These are phyloP conservation scores for Etia nguti DNA, from an alignment of 2,113 vertebrate genomes.

Conservation along the genomic window DNA sequence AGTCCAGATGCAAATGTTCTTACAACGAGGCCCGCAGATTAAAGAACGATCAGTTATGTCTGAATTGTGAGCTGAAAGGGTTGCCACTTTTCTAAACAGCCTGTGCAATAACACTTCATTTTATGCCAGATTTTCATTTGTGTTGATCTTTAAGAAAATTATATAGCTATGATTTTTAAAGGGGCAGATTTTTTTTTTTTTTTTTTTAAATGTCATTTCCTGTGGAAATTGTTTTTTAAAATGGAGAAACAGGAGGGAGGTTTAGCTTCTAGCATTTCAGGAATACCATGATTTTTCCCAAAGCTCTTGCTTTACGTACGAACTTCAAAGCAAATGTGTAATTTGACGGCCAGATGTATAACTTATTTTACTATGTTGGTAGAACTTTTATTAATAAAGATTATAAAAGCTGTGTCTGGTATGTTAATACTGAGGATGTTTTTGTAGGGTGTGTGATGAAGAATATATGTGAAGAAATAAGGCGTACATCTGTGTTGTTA, in stretches of 20 bases:
- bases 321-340: conserved; percentile 54
- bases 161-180: conserved; percentile 73
- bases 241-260: background rate
- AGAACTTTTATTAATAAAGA: conserved; percentile 74
- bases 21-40: conserved; percentile 28
- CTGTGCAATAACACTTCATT: conserved; percentile 68
- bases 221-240: conserved; percentile 87
- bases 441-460: background rate
- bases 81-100: conserved; percentile 44
- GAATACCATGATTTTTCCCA: conserved; percentile 35
- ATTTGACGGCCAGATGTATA: conserved; percentile 72
- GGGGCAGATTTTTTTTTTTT: conserved; percentile 27
- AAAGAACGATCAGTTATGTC: conserved; percentile 39
- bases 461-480: background rate
- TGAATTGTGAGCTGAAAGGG: conserved; percentile 26
- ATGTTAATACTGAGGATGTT: background rate
- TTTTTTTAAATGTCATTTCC: conserved; percentile 78
- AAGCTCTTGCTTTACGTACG: conserved; percentile 42
- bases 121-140: conserved; percentile 63
- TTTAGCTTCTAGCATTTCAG: conserved; percentile 54
- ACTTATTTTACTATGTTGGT: conserved; percentile 77
- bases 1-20: conserved; percentile 23
- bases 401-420: conserved; percentile 43
- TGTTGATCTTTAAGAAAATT: conserved; percentile 61
- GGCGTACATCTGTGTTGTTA: conserved; percentile 17